These are phyloP conservation scores for Zelostemma sp. DNA, from an alignment of 1,140 invertebrate genomes.

Conservation along the genomic window DNA sequence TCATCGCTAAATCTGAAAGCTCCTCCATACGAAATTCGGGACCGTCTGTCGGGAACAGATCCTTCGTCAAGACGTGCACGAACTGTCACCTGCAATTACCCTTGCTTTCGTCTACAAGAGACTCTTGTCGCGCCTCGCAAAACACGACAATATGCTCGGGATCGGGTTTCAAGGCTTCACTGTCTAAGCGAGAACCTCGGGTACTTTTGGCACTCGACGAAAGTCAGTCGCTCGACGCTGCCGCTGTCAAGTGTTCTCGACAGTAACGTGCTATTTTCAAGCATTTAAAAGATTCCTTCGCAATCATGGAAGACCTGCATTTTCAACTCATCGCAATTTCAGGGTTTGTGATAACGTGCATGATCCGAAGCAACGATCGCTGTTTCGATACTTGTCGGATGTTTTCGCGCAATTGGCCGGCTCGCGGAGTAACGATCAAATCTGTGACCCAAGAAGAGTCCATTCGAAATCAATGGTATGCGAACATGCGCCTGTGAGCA, in stretches of 20 bases:
- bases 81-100: constrained; percentile 16
- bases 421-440: background rate
- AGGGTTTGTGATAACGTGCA: background rate
- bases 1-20: constrained; percentile 41
- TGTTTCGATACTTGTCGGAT: background rate
- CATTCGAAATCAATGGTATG: constrained; percentile 1
- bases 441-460: background rate
- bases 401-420: background rate
- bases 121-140: background rate
- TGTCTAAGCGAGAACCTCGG: constrained; percentile 14
- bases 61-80: background rate
- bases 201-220: constrained; percentile 27
- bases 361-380: background rate
- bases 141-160: constrained; percentile 2
- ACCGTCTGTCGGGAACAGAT: background rate
- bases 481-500: background rate
- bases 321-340: too few relatives aligned
- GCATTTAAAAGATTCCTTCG: background rate
- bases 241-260: constrained; percentile 6
- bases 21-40: background rate
- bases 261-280: constrained; percentile 7
- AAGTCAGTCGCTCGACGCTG: background rate
- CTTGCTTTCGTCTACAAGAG: background rate
- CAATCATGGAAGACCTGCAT: too few relatives aligned
- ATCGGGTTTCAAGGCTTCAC: constrained; percentile 17